Conservation (phyloP, 2,888 invertebrate genomes). For the Lochmaea capreae region DNA sequence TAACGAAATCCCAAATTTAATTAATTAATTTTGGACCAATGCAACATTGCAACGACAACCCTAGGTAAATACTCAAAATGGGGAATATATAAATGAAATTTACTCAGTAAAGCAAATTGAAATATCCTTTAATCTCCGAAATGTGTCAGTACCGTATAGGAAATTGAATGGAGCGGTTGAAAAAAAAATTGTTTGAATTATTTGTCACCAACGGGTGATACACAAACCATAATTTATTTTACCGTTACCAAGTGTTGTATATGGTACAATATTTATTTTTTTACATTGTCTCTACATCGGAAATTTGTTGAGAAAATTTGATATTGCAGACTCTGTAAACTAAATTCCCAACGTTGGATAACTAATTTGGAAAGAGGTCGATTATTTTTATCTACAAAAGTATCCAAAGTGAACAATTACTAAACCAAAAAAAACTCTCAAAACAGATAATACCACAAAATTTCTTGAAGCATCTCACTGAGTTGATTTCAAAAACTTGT, state of each 20-base stretch:
- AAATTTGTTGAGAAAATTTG: too few relatives aligned
- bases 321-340: too few relatives aligned
- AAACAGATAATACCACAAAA: too few relatives aligned
- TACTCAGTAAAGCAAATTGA: slow-evolving; percentile 46
- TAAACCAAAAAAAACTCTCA: too few relatives aligned
- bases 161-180: background rate
- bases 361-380: too few relatives aligned
- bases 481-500: too few relatives aligned
- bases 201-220: background rate
- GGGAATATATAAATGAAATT: slow-evolving; percentile 48
- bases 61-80: slow-evolving; percentile 53
- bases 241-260: background rate
- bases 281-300: too few relatives aligned
- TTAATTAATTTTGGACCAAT: slow-evolving; percentile 55
- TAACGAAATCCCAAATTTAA: slow-evolving; percentile 49
- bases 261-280: too few relatives aligned
- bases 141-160: slow-evolving; percentile 29
- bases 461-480: too few relatives aligned
- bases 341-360: too few relatives aligned
- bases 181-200: background rate
- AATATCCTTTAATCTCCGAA: slow-evolving; percentile 44
- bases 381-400: too few relatives aligned
- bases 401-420: too few relatives aligned
- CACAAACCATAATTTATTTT: background rate
- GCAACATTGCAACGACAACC: slow-evolving; percentile 50